Base-by-base conservation (phyloP, 2,113 vertebrate species). In the Epinephelus fuscoguttatus region DNA sequence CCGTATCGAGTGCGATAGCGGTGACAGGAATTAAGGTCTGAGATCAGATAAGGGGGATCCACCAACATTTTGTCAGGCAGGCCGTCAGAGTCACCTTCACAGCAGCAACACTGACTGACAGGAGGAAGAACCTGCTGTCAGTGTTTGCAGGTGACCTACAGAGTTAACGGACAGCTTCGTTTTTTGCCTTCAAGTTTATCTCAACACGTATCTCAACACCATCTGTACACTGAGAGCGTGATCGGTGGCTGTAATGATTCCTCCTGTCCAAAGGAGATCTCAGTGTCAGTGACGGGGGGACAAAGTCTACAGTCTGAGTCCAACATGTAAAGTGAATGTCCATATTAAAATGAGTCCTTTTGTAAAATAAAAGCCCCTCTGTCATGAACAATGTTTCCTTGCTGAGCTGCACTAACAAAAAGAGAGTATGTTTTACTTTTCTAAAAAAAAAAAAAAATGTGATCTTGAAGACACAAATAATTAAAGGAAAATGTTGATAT, bases 41-140 rank as follows among this genome's bases (percentile, higher is more conserved):
- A 66, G 18, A 78, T 30, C 60, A 64, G 81, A 67, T 40, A 23
- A 81, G 33, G 13, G 64, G 67, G 21, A 50, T 68, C 59, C 55
- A 49, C 50, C 53, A 67, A 40, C 55, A 60, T 45, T 62, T 49
- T 62, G 25, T 50, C 37, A 60, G 66, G 3, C 55, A 27, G 15
- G n/a, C 33, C 13, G 47, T 37, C 60, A 49, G 64, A 82, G 80
- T 79, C 84, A 80, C 75, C 64, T 79, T 86, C 64, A 62, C 60
- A n/a, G 60, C 5, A 2, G 33, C 4, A 4, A 27, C 11, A 9
- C 74, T 40, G 49, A 69, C 52, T 37, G 30, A 75, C 25, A 45
- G 10, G 21, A 67, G 42, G 15, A 12, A 19, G 63, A 12, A 55
- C 11, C 62, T 23, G 62, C 84, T 23, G 56, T 59, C 37, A 64